These are phyloP conservation scores for Paramuricea clavata DNA, from an alignment of 92 coral and sea anemone species.

Conservation along the genomic window DNA sequence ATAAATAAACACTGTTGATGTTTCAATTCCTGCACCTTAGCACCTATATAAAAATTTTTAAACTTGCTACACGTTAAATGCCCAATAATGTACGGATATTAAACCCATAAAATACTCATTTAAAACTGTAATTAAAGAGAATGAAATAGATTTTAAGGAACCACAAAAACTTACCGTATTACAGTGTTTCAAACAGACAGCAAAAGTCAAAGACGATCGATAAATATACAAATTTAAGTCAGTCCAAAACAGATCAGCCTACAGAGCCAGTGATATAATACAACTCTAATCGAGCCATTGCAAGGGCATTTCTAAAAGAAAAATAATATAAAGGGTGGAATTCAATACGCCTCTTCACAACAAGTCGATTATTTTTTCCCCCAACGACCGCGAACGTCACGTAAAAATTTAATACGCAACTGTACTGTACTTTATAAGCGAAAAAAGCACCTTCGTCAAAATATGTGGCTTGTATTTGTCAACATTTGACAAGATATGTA, in stretches of 20 bases:
- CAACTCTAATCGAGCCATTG: background rate
- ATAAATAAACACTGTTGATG: background rate
- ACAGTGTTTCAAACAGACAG: background rate
- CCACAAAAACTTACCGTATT: background rate
- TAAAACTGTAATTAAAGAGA: background rate
- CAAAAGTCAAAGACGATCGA: background rate
- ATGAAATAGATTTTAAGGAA: background rate
- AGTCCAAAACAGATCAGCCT: background rate
- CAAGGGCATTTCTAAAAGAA: background rate
- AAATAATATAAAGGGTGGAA: background rate
- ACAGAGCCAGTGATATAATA: background rate
- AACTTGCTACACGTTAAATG: background rate
- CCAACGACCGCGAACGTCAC: background rate
- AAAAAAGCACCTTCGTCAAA: background rate
- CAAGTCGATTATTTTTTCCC: background rate
- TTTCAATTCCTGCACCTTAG: no score
- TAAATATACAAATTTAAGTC: background rate
- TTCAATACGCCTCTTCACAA: conserved; percentile 13
- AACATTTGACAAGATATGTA: background rate
- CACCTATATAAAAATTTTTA: no score
- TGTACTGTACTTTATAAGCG: background rate
- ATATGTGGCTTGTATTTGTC: background rate
- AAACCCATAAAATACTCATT: background rate
- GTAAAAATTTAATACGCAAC: background rate
- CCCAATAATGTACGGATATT: background rate